Percentiles rank a stretch among this genome's conserved stretches.
These are phyloP conservation scores for Drosophila pectinifera DNA, from an alignment of 1,140 invertebrate genomes.

Conservation along the genomic window DNA sequence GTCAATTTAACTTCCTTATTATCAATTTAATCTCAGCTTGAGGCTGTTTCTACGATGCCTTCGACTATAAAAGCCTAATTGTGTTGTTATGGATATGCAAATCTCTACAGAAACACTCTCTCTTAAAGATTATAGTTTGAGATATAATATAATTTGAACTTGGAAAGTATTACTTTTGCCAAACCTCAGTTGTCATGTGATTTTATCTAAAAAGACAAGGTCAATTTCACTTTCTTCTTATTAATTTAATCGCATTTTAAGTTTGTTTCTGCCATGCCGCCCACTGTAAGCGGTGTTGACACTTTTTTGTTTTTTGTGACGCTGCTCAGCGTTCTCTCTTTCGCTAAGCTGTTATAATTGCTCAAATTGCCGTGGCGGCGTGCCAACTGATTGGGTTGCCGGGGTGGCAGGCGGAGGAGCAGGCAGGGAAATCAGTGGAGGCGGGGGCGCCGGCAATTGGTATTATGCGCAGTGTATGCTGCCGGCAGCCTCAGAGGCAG, in stretches of 20 bases:
- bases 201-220: slow-evolving; percentile 6
- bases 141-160: not conserved
- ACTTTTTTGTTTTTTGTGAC: slow-evolving; percentile 31
- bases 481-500: slow-evolving; percentile 22
- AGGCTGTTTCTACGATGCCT: too few relatives aligned
- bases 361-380: slow-evolving; percentile 67
- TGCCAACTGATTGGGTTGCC: slow-evolving; percentile 48
- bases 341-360: slow-evolving; percentile 67
- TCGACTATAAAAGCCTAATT: too few relatives aligned
- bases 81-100: too few relatives aligned
- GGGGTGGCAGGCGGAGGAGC: slow-evolving; percentile 8
- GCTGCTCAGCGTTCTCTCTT: slow-evolving; percentile 40
- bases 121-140: not conserved
- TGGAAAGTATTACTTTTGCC: too few relatives aligned
- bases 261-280: slow-evolving; percentile 23
- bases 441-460: slow-evolving; percentile 27
- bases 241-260: not conserved
- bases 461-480: slow-evolving; percentile 73
- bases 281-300: slow-evolving; percentile 60
- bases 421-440: not conserved
- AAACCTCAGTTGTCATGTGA: too few relatives aligned
- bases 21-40: too few relatives aligned
- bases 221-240: not conserved
- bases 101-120: too few relatives aligned
- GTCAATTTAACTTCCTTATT: not conserved